Evolutionary conservation across 2,113 vertebrate genomes (phyloP).

Genomic region (Odontophorus gujanensis): DNA sequence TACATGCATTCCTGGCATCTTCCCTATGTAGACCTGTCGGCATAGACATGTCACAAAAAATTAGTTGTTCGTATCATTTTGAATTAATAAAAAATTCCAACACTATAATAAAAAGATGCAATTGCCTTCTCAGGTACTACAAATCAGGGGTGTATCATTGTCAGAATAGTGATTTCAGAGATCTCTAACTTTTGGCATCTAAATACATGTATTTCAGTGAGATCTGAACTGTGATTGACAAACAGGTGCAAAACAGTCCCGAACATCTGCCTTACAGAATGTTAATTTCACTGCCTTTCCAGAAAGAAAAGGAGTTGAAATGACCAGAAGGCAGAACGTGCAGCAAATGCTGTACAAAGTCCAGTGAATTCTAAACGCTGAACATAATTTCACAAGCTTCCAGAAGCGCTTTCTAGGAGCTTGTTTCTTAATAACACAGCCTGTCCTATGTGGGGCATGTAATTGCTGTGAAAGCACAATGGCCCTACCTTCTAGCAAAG

Average conservation of each 20-base stretch:
- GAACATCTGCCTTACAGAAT: neutral
- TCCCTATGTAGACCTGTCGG: neutral
- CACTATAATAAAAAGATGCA: neutral
- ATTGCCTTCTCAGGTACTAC: neutral
- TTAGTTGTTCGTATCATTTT: neutral
- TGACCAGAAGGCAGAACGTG: neutral
- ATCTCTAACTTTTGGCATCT: neutral
- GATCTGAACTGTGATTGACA: neutral
- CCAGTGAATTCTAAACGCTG: neutral
- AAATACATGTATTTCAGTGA: neutral
- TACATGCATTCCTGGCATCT: neutral
- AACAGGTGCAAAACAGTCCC: neutral
- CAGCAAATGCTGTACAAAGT: neutral
- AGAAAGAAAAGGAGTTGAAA: neutral
- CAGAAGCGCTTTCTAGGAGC: neutral
- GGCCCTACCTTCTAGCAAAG: fast-evolving
- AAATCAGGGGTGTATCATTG: neutral
- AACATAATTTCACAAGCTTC: neutral
- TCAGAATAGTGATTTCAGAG: neutral
- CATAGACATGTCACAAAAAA: neutral
- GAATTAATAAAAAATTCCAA: neutral
- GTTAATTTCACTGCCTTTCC: neutral
- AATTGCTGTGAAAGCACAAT: neutral
- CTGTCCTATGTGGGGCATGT: neutral
- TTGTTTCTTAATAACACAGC: neutral